Conservation (phyloP, 1,140 invertebrate genomes). For the Tetramorium simillimum region DNA sequence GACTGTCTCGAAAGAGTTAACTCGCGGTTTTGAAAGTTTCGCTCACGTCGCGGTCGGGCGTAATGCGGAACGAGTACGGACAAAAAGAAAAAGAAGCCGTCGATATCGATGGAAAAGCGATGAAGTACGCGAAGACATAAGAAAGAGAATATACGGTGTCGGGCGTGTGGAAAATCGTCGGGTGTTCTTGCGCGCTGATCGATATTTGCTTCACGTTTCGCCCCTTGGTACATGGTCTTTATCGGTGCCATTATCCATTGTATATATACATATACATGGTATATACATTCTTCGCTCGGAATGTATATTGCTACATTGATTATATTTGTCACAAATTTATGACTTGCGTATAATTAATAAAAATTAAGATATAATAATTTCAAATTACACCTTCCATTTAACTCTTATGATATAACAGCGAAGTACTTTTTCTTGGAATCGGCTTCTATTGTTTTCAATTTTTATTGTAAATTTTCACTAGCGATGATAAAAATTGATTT, state of each 20-base stretch:
- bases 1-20: conserved; percentile 51
- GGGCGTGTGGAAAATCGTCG: conserved; percentile 48
- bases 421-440: neutral
- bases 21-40: conserved; percentile 53
- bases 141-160: conserved; percentile 50
- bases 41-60: conserved; percentile 11
- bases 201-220: conserved; percentile 57
- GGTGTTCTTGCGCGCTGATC: conserved; percentile 39
- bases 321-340: neutral
- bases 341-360: neutral
- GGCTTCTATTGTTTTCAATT: neutral
- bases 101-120: conserved; percentile 51
- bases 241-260: conserved; percentile 38
- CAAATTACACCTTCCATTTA: neutral
- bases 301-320: conserved; percentile 17
- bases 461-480: neutral
- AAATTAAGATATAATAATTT: conserved; percentile 1
- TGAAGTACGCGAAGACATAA: conserved; percentile 53
- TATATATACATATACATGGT: neutral
- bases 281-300: neutral
- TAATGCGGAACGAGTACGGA: neutral
- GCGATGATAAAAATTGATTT: neutral
- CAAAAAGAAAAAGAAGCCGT: neutral
- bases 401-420: neutral
- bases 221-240: conserved; percentile 22